Conservation (phyloP, 2,888 invertebrate genomes). For the Criorhina ranunculi region DNA sequence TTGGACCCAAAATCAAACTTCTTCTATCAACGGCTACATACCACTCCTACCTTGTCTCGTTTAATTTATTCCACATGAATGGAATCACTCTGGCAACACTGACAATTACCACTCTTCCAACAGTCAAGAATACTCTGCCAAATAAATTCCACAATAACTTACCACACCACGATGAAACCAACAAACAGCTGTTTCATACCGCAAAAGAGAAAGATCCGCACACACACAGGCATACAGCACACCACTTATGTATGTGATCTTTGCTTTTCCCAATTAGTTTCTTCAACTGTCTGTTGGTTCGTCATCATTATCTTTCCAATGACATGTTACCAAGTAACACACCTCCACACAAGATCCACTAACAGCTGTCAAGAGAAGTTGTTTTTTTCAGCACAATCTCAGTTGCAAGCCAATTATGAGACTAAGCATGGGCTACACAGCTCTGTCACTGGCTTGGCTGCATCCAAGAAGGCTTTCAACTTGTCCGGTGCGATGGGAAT, state of each 20-base stretch:
- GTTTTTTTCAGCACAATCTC: conserved; percentile 25
- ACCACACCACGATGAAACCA: conserved; percentile 36
- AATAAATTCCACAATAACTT: conserved; percentile 30
- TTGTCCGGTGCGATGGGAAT: conserved; percentile 1
- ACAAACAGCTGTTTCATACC: conserved; percentile 42
- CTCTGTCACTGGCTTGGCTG: conserved; percentile 5
- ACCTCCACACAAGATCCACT: conserved; percentile 47
- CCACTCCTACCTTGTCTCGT: no score
- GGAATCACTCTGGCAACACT: conserved; percentile 25
- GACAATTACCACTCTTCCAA: conserved; percentile 3
- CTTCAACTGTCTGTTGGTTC: not conserved
- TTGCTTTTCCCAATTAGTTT: conserved; percentile 10
- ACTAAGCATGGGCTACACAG: conserved; percentile 3
- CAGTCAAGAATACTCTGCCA: not conserved
- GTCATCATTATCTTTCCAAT: conserved; percentile 52
- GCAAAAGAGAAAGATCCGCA: conserved; percentile 49
- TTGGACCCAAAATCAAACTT: no score
- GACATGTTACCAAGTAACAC: conserved; percentile 61
- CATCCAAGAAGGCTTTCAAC: conserved; percentile 45
- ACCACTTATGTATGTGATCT: conserved; percentile 3
- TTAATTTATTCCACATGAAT: no score
- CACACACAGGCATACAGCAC: not conserved
- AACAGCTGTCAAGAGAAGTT: conserved; percentile 40
- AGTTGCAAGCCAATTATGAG: conserved; percentile 43
- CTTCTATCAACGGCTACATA: no score